phyloP scores from a whole-genome alignment of 2,888 invertebrate genomes.

The Plebejus anna region DNA sequence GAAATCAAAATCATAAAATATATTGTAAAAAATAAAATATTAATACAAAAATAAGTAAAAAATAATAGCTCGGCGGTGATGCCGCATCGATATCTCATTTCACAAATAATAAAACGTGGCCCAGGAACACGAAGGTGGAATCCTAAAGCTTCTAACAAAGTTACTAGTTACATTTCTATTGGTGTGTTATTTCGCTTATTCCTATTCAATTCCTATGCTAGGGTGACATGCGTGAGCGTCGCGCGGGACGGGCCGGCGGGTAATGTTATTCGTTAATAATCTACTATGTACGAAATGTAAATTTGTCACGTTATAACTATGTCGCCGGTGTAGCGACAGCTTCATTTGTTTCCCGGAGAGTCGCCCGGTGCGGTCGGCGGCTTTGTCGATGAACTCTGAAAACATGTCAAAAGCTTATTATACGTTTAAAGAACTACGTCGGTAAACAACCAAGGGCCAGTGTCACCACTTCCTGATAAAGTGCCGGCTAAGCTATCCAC shows the following conservation, averaged over 20 bases:
- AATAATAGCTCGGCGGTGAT: constrained; percentile 61
- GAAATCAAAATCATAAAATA: constrained; percentile 20
- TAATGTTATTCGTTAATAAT: constrained; percentile 21
- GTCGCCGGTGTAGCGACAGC: neutral
- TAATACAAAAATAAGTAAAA: constrained; percentile 47
- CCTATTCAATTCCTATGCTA: constrained; percentile 77
- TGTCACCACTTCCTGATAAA: too few species aligned
- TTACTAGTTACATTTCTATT: constrained; percentile 62
- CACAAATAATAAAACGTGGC: constrained; percentile 55
- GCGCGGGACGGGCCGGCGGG: constrained; percentile 28
- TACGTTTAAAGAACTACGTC: neutral
- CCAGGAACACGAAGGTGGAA: constrained; percentile 65
- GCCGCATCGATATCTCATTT: constrained; percentile 48
- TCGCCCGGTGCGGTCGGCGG: neutral
- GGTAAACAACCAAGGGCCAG: too few species aligned
- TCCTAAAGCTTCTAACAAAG: constrained; percentile 68
- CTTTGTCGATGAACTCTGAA: constrained; percentile 24
- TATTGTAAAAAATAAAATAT: constrained; percentile 27
- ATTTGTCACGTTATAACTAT: constrained; percentile 28
- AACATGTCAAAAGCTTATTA: neutral
- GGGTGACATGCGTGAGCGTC: constrained; percentile 50
- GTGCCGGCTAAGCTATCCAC: too few species aligned
- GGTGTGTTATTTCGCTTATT: constrained; percentile 71
- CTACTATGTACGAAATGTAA: constrained; percentile 28
- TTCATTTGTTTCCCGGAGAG: neutral